Base-by-base conservation (phyloP, 2,888 invertebrate genomes). In the Axea sp. region DNA sequence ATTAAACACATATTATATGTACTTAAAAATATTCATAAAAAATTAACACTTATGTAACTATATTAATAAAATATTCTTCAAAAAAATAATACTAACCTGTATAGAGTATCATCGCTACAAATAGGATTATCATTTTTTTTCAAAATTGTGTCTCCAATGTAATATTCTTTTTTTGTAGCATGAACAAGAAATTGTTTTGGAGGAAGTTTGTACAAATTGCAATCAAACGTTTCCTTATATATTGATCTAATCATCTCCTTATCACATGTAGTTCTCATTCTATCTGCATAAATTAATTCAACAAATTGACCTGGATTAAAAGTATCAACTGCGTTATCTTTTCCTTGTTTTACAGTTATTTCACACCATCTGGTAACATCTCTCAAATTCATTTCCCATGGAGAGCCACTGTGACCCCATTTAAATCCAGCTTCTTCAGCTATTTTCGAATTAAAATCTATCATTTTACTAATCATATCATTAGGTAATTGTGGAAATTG, bases 381-480 rank as follows among this genome's bases (percentile, higher is more conserved):
- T 80, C 99, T 91, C 39, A 99, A 89, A 89, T 99, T 99, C 89
- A 98, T 96, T 88, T 99, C 99, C 94, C 96, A 99, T 0, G 98
- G 98, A 0, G 95, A 92, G 0, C 98, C 98, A 82, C 89, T 91
- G 78, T 92, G 91, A 0, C 94, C 97, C 91, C 95, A 96, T 0
- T 85, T 83, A 31, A 90, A 89, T 0, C 91, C 90, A 7, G 94
- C 91, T 82, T 93, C 92, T 6, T 89, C 86, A 0, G 91, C 90
- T 2, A 96, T 86, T 84, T 89, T 89, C 69, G 91, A 90, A 77
- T 96, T 96, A 81, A 98, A 97, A 35, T 89, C 86, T 0, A 97
- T 93, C 90, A 98, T 95, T 78, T 90, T 91, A 0, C 88, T 84
- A 3, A 96, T 86, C 8, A 94, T 86, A 31, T 91, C 89, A 26